Percentiles rank a stretch among this genome's conserved stretches.
Conservation (phyloP, 2,797 vertebrate species). For the Gephyroberyx darwinii region DNA sequence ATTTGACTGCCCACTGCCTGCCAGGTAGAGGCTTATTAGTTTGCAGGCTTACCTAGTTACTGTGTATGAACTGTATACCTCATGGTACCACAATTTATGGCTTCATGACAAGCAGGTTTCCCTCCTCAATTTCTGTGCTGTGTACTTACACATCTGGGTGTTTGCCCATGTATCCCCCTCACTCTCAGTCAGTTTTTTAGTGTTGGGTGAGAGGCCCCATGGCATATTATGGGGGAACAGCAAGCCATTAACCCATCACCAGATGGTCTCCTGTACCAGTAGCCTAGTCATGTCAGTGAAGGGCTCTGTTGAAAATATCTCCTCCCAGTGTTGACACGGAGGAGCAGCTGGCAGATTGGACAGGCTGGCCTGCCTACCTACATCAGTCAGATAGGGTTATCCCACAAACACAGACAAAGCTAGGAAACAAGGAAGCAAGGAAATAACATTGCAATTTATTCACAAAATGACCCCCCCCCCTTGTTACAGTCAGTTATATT, state of each 20-base stretch:
- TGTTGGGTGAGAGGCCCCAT: slow-evolving; percentile 20
- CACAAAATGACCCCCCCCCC: slow-evolving; percentile 29
- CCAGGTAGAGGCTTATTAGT: slow-evolving; percentile 15
- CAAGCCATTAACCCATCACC: slow-evolving; percentile 38
- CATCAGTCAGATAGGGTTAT: slow-evolving; percentile 47
- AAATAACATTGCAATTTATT: slow-evolving; percentile 38
- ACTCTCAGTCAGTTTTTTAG: slow-evolving; percentile 28
- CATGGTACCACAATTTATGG: slow-evolving; percentile 40
- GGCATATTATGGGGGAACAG: slow-evolving; percentile 30
- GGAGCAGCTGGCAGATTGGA: slow-evolving; percentile 64
- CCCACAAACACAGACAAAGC: slow-evolving; percentile 29
- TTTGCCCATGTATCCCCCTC: slow-evolving; percentile 32
- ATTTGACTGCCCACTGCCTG: slow-evolving; percentile 35
- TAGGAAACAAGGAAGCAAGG: slow-evolving; percentile 8
- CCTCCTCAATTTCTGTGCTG: slow-evolving; percentile 53
- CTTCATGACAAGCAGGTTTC: slow-evolving; percentile 44
- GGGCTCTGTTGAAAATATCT: slow-evolving; percentile 50
- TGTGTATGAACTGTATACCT: slow-evolving; percentile 21
- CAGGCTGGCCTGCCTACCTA: slow-evolving; percentile 30
- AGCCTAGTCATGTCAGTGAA: slow-evolving; percentile 30
- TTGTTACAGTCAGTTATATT: slow-evolving; percentile 43
- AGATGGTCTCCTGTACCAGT: slow-evolving; percentile 52
- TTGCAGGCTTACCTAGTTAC: slow-evolving; percentile 34
- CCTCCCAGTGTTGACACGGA: slow-evolving; percentile 60
- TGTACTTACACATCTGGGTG: slow-evolving; percentile 44